These are phyloP conservation scores for Diadegma fenestrale DNA, from an alignment of 2,888 invertebrate species.

Conservation along the genomic window DNA sequence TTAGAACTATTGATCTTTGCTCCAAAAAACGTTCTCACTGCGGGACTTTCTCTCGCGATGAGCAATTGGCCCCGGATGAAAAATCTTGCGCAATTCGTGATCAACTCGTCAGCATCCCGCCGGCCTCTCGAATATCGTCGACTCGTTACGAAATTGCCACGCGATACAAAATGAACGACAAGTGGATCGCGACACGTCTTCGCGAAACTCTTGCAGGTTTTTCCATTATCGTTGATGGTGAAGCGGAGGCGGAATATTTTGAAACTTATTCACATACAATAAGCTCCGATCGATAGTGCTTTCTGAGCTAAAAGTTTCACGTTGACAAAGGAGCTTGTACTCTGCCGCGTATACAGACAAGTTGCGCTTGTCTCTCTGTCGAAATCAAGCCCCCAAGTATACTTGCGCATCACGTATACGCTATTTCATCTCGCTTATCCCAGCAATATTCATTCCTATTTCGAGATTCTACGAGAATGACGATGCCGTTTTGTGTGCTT, in stretches of 20 bases:
- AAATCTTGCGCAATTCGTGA: too few relatives aligned
- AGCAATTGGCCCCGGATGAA: too few relatives aligned
- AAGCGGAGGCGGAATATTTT: slow-evolving; percentile 13
- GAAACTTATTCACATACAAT: not conserved
- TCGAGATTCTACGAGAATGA: slow-evolving; percentile 17
- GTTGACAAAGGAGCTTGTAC: not conserved
- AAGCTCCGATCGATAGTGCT: slow-evolving; percentile 5
- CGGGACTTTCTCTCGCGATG: too few relatives aligned
- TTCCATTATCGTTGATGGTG: not conserved
- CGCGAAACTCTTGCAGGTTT: not conserved
- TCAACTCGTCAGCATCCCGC: not conserved
- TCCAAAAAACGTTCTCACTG: too few relatives aligned
- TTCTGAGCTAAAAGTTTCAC: not conserved
- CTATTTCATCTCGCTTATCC: slow-evolving; percentile 10
- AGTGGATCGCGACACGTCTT: too few relatives aligned
- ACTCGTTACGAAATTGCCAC: too few relatives aligned
- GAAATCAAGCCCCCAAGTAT: slow-evolving; percentile 7
- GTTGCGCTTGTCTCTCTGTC: not conserved
- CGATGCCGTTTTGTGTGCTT: slow-evolving; percentile 16
- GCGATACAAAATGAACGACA: too few relatives aligned
- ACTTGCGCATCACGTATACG: slow-evolving; percentile 10
- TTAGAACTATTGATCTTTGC: not conserved
- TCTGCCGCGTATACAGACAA: not conserved
- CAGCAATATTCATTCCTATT: slow-evolving; percentile 49
- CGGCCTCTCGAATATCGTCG: not conserved